phyloP scores from a whole-genome alignment of 2,113 vertebrate species.

The Proterorhinus semilunaris region DNA sequence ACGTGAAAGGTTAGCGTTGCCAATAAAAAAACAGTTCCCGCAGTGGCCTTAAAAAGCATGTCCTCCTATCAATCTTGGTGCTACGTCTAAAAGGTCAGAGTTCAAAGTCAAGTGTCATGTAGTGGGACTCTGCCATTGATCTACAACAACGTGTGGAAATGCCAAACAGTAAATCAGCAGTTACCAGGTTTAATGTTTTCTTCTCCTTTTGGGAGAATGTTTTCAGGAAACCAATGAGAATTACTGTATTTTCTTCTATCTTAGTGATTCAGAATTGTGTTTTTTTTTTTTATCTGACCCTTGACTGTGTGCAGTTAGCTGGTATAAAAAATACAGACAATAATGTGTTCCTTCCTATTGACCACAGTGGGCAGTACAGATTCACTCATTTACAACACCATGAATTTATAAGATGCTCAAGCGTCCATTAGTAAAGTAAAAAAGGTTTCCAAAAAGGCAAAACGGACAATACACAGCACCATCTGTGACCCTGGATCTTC shows the following conservation, averaged over 20 bases:
- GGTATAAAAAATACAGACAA: no score
- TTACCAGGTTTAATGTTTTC: background rate
- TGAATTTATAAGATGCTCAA: no score
- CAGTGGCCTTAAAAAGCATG: conserved; percentile 42
- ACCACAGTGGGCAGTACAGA: no score
- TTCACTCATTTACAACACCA: no score
- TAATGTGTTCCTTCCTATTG: no score
- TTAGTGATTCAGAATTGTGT: background rate
- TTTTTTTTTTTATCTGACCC: background rate
- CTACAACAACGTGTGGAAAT: conserved; percentile 26
- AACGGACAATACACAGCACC: no score
- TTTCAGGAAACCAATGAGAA: background rate
- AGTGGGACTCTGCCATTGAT: conserved; percentile 14
- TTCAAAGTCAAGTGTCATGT: conserved; percentile 31
- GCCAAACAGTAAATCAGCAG: conserved; percentile 5
- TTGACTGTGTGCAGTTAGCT: no score
- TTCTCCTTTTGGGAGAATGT: background rate
- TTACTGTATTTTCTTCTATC: background rate
- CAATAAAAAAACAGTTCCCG: conserved; percentile 66
- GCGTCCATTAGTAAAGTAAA: no score
- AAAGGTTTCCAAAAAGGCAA: no score
- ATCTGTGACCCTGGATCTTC: no score
- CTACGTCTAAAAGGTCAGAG: conserved; percentile 51
- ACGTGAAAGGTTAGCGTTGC: conserved; percentile 71
- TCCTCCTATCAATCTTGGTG: conserved; percentile 29